Conservation (phyloP, 2,113 vertebrate species). For the Ciconia stormi region DNA sequence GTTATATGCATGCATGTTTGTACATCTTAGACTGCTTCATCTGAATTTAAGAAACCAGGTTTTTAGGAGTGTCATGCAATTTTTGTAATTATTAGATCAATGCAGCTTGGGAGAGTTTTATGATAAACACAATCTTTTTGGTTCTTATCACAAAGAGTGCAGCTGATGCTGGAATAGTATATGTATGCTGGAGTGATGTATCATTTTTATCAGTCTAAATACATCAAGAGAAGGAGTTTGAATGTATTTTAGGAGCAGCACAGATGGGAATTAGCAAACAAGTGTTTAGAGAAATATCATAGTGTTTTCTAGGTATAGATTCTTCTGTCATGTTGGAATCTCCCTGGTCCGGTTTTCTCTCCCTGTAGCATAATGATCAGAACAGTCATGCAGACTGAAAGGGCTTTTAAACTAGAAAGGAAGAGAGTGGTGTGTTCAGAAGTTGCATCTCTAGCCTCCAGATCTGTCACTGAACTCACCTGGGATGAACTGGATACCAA, state of each 20-base stretch:
- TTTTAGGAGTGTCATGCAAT: not conserved
- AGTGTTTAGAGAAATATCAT: constrained; percentile 19
- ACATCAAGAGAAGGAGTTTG: not conserved
- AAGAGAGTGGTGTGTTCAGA: constrained; percentile 4
- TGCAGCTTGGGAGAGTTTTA: not conserved
- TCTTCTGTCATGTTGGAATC: constrained; percentile 1
- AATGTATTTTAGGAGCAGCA: not conserved
- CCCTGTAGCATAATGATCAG: constrained; percentile 24
- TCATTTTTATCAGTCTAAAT: constrained; percentile 24
- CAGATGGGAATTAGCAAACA: constrained; percentile 26
- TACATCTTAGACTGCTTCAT: not conserved
- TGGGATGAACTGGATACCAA: constrained; percentile 9
- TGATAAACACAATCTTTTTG: not conserved
- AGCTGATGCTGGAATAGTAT: not conserved
- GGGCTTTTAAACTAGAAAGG: constrained; percentile 40
- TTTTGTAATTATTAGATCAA: constrained; percentile 1
- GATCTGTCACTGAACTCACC: constrained; percentile 8
- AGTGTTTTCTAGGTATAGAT: not conserved
- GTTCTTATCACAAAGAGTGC: not conserved
- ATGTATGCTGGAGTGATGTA: not conserved
- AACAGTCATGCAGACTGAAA: constrained; percentile 13
- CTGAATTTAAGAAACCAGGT: not conserved
- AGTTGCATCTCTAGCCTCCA: not conserved
- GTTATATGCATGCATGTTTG: not conserved
- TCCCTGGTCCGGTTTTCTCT: not conserved